Evolutionary conservation across 2,113 vertebrate species (phyloP), one percentile per base, ranked within the genome.

Genomic region (Rhinogobius similis): DNA sequence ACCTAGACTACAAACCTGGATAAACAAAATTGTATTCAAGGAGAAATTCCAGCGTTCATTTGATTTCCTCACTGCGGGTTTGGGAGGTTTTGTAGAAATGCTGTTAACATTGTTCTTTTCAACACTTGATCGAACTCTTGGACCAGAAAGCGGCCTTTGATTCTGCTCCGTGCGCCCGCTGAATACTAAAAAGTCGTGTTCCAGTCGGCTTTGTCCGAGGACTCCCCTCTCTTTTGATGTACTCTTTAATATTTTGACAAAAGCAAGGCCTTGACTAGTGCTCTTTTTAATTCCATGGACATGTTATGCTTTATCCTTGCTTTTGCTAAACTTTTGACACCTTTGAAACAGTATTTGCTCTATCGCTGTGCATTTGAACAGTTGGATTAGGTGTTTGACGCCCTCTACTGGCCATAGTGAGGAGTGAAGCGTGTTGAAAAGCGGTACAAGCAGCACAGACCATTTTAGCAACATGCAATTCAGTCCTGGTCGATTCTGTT

Each of bases 101-200:
- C 52, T 23, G 23, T 55, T 55, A 26, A 55, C 52, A 21, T 50
- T 50, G 23, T 23, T 26, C 24, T 55, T 26, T 55, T 26, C 52
- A 26, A 1, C 4, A n/a, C 52, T 55, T 55, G 21, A 26, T 43
- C 23, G 11, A 41, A 41, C 23, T 63, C 62, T 41, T 63, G 36
- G 62, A 63, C 38, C 62, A 63, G 38, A 23, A 63, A 63, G 13
- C 39, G 5, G 61, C 61, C 38, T 63, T 63, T 36, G 36, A 62
- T 62, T 63, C 32, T 41, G 11, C 12, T 55, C 16, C 24, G 38
- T 38, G 36, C 21, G 21, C 12, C 11, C 21, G 20, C 21, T 9
- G 38, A 63, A 41, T 63, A 43, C 39, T 24, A 63, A 63, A 41
- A 39, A 41, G n/a, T 7, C 0, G 12, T 24, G n/a, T 23, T 63